Evolutionary conservation across 1,140 invertebrate genomes (phyloP).

Genomic region (Monomorium pharaonis): DNA sequence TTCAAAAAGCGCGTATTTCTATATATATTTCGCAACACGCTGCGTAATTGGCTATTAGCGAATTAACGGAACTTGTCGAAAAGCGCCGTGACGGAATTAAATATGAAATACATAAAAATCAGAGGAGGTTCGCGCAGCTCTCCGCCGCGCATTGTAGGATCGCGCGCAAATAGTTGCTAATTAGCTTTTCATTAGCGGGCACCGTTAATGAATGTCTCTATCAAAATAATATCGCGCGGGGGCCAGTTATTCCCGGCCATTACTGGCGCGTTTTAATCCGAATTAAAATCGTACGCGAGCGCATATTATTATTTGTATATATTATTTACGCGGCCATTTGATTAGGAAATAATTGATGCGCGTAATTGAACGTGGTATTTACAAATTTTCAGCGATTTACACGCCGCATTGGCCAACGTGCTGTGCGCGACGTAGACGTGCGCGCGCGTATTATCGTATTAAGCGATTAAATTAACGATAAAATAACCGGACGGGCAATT

Average conservation of each 20-base stretch:
- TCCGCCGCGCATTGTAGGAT: neutral
- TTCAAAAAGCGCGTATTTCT: neutral
- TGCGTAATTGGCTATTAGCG: constrained; percentile 42
- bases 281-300: constrained; percentile 39
- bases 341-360: constrained; percentile 58
- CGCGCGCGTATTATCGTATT: constrained; percentile 2
- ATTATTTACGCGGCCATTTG: constrained; percentile 31
- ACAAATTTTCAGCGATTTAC: constrained; percentile 55
- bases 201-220: constrained; percentile 29
- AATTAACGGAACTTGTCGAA: constrained; percentile 12
- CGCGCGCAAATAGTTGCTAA: constrained; percentile 30
- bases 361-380: constrained; percentile 48
- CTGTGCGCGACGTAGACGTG: neutral
- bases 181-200: constrained; percentile 44
- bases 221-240: constrained; percentile 20
- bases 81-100: neutral
- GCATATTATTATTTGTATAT: constrained; percentile 41
- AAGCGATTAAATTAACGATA: constrained; percentile 46
- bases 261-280: constrained; percentile 35
- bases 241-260: constrained; percentile 12
- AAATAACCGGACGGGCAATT: constrained; percentile 17
- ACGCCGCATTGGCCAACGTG: constrained; percentile 23
- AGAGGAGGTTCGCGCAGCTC: neutral
- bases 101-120: constrained; percentile 27
- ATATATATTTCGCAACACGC: neutral